Evolutionary conservation across 2,113 vertebrate species (phyloP).

Genomic region (Thunnus thynnus): DNA sequence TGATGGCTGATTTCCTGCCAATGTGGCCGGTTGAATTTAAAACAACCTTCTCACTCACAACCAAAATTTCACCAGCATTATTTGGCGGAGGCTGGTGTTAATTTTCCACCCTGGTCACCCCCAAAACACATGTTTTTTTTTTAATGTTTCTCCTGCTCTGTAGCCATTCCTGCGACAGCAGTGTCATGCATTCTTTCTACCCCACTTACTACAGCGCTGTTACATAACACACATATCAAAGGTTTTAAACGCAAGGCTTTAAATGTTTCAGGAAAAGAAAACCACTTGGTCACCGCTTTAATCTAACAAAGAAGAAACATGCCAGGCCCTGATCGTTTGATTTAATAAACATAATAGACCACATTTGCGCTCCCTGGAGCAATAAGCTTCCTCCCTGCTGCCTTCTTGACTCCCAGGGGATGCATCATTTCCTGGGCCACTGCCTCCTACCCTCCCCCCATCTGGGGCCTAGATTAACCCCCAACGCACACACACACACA

Average conservation of each 20-base stretch:
- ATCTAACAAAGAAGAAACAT: constrained; percentile 54
- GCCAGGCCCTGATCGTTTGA: constrained; percentile 47
- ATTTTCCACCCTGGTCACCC: constrained; percentile 19
- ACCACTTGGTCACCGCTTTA: constrained; percentile 31
- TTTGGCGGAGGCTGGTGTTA: constrained; percentile 13
- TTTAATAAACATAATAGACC: constrained; percentile 74
- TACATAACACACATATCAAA: constrained; percentile 51
- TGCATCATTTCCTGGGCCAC: constrained; percentile 79
- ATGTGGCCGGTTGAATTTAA: constrained; percentile 7
- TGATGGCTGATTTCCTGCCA: background rate
- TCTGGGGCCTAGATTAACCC: constrained; percentile 67
- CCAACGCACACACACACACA: constrained; percentile 32
- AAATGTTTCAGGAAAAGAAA: constrained; percentile 38
- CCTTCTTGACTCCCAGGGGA: constrained; percentile 67
- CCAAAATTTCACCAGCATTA: constrained; percentile 14
- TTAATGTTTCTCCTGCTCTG: background rate
- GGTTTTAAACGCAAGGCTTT: constrained; percentile 40
- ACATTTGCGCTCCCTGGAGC: constrained; percentile 73
- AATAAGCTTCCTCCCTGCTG: constrained; percentile 67
- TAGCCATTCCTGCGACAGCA: constrained; percentile 21
- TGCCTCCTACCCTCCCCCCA: constrained; percentile 54
- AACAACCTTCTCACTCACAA: background rate
- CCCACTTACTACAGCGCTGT: constrained; percentile 50
- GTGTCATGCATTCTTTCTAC: constrained; percentile 49
- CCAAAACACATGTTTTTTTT: background rate